These are phyloP conservation scores for Hepsetus odoe DNA, from an alignment of 2,113 vertebrate genomes.

Conservation along the genomic window DNA sequence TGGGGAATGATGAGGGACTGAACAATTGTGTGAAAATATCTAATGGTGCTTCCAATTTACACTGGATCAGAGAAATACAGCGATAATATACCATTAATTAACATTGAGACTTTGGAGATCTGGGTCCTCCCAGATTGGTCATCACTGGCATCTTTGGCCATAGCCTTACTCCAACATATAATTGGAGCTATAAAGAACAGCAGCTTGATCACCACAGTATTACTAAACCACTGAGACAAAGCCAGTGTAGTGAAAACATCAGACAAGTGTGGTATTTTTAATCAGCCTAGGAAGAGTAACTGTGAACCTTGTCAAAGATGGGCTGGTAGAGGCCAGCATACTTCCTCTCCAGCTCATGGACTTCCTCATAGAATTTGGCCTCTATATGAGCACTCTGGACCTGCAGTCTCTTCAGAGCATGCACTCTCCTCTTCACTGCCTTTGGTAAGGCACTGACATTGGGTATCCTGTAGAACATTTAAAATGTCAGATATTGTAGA, in stretches of 20 bases:
- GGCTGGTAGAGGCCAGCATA: conserved; percentile 93
- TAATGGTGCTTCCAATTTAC: no score
- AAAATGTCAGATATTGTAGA: neutral
- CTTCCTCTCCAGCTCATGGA: conserved; percentile 95
- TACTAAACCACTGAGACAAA: neutral
- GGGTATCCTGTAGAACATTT: conserved; percentile 24
- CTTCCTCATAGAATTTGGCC: conserved; percentile 97
- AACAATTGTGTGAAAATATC: no score
- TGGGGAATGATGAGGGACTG: no score
- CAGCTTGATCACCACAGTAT: neutral
- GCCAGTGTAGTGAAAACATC: neutral
- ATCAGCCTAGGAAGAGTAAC: neutral
- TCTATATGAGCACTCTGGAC: conserved; percentile 94
- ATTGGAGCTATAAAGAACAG: neutral
- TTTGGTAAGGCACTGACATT: conserved; percentile 86
- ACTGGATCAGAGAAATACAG: no score
- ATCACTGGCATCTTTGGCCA: neutral
- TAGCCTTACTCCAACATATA: neutral
- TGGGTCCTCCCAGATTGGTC: no score
- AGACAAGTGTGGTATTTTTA: neutral
- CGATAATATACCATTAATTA: no score
- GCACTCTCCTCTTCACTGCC: conserved; percentile 91
- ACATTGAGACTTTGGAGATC: no score
- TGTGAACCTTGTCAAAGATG: conserved; percentile 90
- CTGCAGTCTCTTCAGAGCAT: conserved; percentile 94